Conservation (phyloP, 2,113 vertebrate species). For the Syngnathus floridae region DNA sequence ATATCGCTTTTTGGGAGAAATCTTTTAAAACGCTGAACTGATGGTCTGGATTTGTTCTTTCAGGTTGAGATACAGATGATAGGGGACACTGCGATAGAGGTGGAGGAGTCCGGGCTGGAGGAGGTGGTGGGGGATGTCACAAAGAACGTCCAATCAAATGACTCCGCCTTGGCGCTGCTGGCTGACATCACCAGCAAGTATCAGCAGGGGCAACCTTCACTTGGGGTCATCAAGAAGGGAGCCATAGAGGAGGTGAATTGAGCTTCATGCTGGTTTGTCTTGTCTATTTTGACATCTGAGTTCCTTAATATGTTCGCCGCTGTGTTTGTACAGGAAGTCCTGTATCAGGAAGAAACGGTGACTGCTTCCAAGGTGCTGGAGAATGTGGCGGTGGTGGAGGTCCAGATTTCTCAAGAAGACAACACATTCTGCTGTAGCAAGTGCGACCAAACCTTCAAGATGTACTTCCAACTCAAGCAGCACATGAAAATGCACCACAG, state of each 20-base stretch:
- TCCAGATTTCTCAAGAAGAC: conserved; percentile 95
- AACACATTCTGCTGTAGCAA: conserved; percentile 93
- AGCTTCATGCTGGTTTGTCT: background rate
- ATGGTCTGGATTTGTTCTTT: conserved; percentile 11
- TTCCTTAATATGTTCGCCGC: background rate
- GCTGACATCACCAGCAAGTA: conserved; percentile 99
- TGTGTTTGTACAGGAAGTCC: conserved; percentile 45
- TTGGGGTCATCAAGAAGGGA: conserved; percentile 59
- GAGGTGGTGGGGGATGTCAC: conserved; percentile 82
- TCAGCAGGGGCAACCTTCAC: conserved; percentile 77
- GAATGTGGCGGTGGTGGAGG: conserved; percentile 91
- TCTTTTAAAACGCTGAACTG: background rate
- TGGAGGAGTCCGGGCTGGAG: conserved; percentile 74
- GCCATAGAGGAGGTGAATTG: conserved; percentile 40
- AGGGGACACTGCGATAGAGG: conserved; percentile 76
- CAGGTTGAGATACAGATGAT: conserved; percentile 86
- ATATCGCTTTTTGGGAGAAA: background rate
- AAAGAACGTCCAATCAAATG: conserved; percentile 81
- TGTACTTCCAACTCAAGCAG: conserved; percentile 98
- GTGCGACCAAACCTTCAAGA: conserved; percentile 92
- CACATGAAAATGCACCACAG: conserved; percentile 87
- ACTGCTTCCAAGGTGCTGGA: conserved; percentile 85
- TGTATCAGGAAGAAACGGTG: conserved; percentile 81
- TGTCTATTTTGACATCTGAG: background rate
- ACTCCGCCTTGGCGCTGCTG: conserved; percentile 89